Evolutionary conservation across 2,113 vertebrate species (phyloP).

Genomic region (Myotis yumanensis): DNA sequence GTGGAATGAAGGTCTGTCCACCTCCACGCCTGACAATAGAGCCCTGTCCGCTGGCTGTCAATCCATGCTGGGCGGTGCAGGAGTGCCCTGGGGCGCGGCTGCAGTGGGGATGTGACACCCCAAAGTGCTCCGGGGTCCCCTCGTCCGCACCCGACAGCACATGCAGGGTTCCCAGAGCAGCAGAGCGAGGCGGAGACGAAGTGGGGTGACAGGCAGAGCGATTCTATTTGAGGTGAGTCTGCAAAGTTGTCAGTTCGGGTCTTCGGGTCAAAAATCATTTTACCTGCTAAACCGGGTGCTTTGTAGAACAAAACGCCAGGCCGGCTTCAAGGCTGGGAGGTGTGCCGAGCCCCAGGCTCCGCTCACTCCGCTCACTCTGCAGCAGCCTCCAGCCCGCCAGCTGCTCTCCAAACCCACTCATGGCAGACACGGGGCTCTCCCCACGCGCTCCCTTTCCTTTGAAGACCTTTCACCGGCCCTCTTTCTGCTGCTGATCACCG

Average conservation of each 20-base stretch:
- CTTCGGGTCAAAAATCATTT: slow-evolving; percentile 85
- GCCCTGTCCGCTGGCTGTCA: not conserved
- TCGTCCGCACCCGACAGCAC: not conserved
- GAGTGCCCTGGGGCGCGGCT: not conserved
- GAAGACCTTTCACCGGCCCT: not conserved
- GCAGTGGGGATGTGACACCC: not conserved
- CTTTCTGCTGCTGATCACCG: slow-evolving; percentile 3
- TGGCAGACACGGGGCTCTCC: not conserved
- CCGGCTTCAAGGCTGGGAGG: slow-evolving; percentile 75
- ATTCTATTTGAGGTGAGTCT: slow-evolving; percentile 80
- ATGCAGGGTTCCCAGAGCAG: not conserved
- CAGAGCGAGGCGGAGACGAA: slow-evolving; percentile 71
- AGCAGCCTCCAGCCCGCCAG: not conserved
- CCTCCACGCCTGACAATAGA: not conserved
- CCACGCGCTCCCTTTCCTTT: not conserved
- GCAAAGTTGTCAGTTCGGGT: slow-evolving; percentile 84
- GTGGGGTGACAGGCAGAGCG: slow-evolving; percentile 74
- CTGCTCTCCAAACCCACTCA: not conserved
- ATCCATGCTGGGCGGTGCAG: not conserved
- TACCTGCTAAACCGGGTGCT: slow-evolving; percentile 84
- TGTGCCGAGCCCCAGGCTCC: not conserved
- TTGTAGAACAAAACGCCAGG: slow-evolving; percentile 83
- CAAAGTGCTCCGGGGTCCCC: not conserved
- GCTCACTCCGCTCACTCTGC: no score
- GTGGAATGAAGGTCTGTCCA: not conserved